Base-by-base conservation (phyloP, 2,797 vertebrate species). In the Spheniscus humboldti region DNA sequence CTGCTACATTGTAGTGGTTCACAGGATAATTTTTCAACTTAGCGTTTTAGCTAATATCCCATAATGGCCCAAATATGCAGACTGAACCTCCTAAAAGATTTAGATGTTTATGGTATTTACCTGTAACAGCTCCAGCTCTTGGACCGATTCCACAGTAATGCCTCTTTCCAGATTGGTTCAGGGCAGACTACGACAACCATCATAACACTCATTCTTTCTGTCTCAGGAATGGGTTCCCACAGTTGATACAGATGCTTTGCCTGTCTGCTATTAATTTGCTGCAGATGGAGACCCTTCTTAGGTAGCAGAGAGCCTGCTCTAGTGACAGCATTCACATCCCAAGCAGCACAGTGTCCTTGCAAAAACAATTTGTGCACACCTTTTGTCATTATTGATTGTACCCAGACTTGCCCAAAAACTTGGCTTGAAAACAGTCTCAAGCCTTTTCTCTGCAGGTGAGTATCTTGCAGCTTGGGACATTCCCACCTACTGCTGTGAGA, bases 11-110 rank as follows among this genome's bases (percentile, higher is more conserved):
- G 96, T 96, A 80, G 84, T 56, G 75, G 81, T 94, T 94, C 89
- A 90, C 41, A 55, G 89, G 53, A 74, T 94, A 95, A 93, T 97
- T 95, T 95, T 97, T 96, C 97, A 96, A 97, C 90, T 92, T 71
- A 92, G 67, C 83, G 74, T 96, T 94, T 92, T 82, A 84, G 90
- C 85, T 95, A 89, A 96, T 96, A 92, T 93, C 53, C 78, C 69
- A 60, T 96, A 96, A 95, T 97, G 88, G 91, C 59, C 84, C 67
- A 95, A 83, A 91, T 94, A 92, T 73, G 82, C 83, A 95, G 83
- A 71, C 89, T 85, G 95, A 94, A 82, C 67, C 75, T 90, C 86
- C 91, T 95, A 76, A 77, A 96, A 96, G 92, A 96, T 94, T 94
- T 94, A 96, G 87, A 90, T 94, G 76, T 92, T 94, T 94, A 90